phyloP scores from a whole-genome alignment of 2,888 invertebrate genomes.

The Leucania comma region DNA sequence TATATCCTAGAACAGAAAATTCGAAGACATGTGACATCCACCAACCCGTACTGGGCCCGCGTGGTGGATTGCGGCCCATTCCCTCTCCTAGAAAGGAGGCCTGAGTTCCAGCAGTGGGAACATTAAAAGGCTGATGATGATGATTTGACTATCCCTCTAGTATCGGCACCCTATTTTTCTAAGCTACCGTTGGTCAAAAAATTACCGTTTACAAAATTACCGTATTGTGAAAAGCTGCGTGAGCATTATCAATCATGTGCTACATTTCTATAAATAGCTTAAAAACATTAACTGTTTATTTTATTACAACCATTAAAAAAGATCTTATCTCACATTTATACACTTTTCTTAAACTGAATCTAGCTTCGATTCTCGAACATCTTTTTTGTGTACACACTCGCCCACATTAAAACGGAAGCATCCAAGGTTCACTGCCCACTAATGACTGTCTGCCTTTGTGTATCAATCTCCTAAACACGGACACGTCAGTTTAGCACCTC shows the following conservation, averaged over 20 bases:
- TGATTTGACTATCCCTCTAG: too few relatives aligned
- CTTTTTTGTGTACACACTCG: slow-evolving; percentile 46
- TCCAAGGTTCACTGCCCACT: slow-evolving; percentile 75
- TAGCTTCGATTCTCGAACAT: slow-evolving; percentile 26
- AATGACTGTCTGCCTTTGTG: slow-evolving; percentile 64
- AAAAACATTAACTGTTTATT: slow-evolving; percentile 9
- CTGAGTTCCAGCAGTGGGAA: too few relatives aligned
- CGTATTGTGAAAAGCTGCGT: too few relatives aligned
- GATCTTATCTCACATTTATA: slow-evolving; percentile 3
- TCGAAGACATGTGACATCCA: too few relatives aligned
- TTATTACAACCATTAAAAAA: slow-evolving; percentile 7
- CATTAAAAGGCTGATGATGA: too few relatives aligned
- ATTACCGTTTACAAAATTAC: neutral
- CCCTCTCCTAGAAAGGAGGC: too few relatives aligned
- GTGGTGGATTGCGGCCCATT: too few relatives aligned
- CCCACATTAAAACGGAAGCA: slow-evolving; percentile 73
- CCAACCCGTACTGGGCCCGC: too few relatives aligned
- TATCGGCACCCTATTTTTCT: too few relatives aligned
- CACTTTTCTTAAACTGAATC: slow-evolving; percentile 18
- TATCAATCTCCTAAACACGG: slow-evolving; percentile 63
- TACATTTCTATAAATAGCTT: slow-evolving; percentile 28
- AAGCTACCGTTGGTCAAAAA: too few relatives aligned
- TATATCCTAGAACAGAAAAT: too few relatives aligned
- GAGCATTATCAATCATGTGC: slow-evolving; percentile 3
- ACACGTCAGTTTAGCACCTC: slow-evolving; percentile 62